Conservation (phyloP, 2,888 invertebrate species). For the Acrocyrtus sp. region DNA sequence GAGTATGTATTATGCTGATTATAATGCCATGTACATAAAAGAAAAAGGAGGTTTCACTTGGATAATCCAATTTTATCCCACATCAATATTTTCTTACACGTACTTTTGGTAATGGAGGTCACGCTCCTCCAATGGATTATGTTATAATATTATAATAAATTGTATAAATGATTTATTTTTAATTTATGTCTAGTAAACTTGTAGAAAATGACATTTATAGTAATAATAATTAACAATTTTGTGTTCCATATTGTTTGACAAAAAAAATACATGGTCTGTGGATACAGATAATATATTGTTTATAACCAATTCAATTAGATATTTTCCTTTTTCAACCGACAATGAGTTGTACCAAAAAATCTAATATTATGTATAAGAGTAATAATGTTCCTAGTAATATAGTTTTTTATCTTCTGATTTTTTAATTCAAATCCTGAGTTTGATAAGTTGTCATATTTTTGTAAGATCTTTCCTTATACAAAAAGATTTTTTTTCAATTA, state of each 20-base stretch:
- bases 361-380: conserved; percentile 15
- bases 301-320: conserved; percentile 24
- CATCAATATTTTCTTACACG: too few species aligned
- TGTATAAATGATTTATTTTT: conserved; percentile 30
- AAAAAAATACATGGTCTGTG: conserved; percentile 25
- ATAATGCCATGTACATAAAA: too few species aligned
- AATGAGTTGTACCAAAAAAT: conserved; percentile 38
- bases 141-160: conserved; percentile 22
- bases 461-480: conserved; percentile 42
- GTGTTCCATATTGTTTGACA: conserved; percentile 34
- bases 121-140: too few species aligned
- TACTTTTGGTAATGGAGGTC: too few species aligned
- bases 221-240: too few species aligned
- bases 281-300: conserved; percentile 33
- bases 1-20: too few species aligned
- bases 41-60: too few species aligned
- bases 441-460: conserved; percentile 45
- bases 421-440: conserved; percentile 48
- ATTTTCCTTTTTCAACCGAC: conserved; percentile 9
- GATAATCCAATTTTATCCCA: too few species aligned
- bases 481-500: conserved; percentile 4
- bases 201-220: conserved; percentile 47
- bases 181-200: conserved; percentile 8
- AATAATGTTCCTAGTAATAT: conserved; percentile 31
- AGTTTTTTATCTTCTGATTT: conserved; percentile 22